Percentiles rank a stretch among this genome's conserved stretches.
Evolutionary conservation across 2,113 vertebrate genomes (phyloP).

Genomic region (Excalfactoria chinensis): DNA sequence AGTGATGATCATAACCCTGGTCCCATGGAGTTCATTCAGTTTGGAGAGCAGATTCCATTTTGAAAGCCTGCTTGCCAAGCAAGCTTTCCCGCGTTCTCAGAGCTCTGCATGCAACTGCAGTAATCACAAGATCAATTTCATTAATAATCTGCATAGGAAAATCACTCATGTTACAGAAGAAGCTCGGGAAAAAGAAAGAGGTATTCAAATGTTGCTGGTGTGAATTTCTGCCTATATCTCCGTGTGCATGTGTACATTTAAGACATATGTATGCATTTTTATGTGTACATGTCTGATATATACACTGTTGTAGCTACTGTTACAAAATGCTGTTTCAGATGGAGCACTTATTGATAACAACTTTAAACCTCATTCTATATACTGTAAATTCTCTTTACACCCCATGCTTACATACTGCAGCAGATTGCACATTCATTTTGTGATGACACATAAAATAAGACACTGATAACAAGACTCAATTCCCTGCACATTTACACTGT

Average conservation of each 20-base stretch:
- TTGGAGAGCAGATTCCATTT: conserved; percentile 44
- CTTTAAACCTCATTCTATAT: neutral
- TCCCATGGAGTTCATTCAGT: neutral
- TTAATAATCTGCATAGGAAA: conserved; percentile 76
- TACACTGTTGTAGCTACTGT: neutral
- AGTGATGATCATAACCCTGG: conserved; percentile 9
- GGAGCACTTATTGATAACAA: conserved; percentile 6
- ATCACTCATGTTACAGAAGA: conserved; percentile 34
- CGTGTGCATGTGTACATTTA: neutral
- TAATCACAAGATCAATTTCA: conserved; percentile 74
- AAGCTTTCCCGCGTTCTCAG: conserved; percentile 73
- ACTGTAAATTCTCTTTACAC: conserved; percentile 36
- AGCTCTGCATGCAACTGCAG: conserved; percentile 72
- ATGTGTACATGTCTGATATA: neutral
- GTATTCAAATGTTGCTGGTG: conserved; percentile 2
- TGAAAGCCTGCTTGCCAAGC: conserved; percentile 50
- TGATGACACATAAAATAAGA: conserved; percentile 24
- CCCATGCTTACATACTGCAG: neutral
- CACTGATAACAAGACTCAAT: conserved; percentile 2
- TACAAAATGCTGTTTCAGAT: conserved; percentile 44
- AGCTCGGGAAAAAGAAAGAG: conserved; percentile 28
- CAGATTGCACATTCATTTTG: conserved; percentile 20
- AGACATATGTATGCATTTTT: neutral
- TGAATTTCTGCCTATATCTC: neutral
- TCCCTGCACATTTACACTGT: neutral